Conservation (phyloP, 2,888 invertebrate genomes). For the Kryphioiulus occultus region DNA sequence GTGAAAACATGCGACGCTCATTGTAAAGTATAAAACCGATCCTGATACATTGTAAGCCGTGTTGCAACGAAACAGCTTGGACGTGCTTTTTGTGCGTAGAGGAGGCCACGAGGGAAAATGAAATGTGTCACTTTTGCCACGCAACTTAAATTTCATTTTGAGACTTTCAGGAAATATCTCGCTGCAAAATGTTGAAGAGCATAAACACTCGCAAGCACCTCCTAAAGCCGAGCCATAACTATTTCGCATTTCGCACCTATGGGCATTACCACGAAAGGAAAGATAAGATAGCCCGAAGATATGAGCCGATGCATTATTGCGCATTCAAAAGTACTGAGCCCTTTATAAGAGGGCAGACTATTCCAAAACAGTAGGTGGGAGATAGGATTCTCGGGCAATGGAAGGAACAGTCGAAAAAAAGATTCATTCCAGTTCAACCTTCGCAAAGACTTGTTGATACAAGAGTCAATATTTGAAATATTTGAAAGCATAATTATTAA, state of each 20-base stretch:
- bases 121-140: slow-evolving; percentile 32
- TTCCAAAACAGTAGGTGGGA: neutral
- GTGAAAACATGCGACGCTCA: neutral
- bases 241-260: neutral
- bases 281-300: slow-evolving; percentile 21
- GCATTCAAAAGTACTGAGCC: slow-evolving; percentile 18
- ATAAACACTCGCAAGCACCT: slow-evolving; percentile 17
- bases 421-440: neutral
- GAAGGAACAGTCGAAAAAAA: neutral
- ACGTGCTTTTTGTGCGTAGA: neutral
- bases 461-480: neutral
- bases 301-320: slow-evolving; percentile 25
- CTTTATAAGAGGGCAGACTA: neutral
- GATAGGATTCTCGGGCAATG: neutral
- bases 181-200: neutral
- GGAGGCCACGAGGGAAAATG: slow-evolving; percentile 30
- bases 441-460: neutral
- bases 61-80: slow-evolving; percentile 16
- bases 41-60: slow-evolving; percentile 8
- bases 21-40: slow-evolving; percentile 21
- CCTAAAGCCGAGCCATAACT: slow-evolving; percentile 14
- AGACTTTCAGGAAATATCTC: slow-evolving; percentile 1
- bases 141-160: slow-evolving; percentile 32
- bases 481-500: neutral
- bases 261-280: neutral